Evolutionary conservation across 2,888 invertebrate genomes (phyloP), one percentile per base, ranked within the genome.

Genomic region (Andricus curvator): DNA sequence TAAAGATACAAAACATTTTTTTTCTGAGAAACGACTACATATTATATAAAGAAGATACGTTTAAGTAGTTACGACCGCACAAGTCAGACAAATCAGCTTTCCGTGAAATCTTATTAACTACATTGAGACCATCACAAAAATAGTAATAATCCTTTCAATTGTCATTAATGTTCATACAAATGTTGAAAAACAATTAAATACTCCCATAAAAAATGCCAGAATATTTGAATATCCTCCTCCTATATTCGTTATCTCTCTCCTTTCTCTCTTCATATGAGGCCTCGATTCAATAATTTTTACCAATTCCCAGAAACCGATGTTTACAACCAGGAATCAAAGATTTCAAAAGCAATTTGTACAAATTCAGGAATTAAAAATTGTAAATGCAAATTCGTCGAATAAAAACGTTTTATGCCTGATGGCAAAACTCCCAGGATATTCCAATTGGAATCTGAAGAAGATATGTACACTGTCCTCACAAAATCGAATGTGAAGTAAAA

Each of bases 281-380:
- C 29, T 33, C 9, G 13, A 56, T n/a, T 74, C 5, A 74, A 74
- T 74, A 37, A 33, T 29, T 60, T 74, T 56, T 37, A 20, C 20
- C n/a, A 13, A 56, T 37, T 74, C n/a, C 20, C 48, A 48, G 15
- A 48, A 48, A 8, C 15, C 22, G 25, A 48, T 68, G 3, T 68
- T 68, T 48, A 48, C 74, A 56, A 65, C 56, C 25, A n/a, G 11
- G 2, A 51, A 48, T 74, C 64, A 77, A 41, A 41, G 70, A 37
- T 83, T 44, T 76, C 64, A 70, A 68, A 56, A 41, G 20, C 66
- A 48, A 81, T 80, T 78, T 41, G 6, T 56, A 60, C 66, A 68
- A 41, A 25, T 62, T n/a, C 44, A 22, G 15, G 37, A 56, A 74
- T 74, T 56, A 74, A 74, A 67, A 74, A 25, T 68, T 22, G 74